Evolutionary conservation across 2,888 invertebrate genomes (phyloP).

Genomic region (Smittia aterrima): DNA sequence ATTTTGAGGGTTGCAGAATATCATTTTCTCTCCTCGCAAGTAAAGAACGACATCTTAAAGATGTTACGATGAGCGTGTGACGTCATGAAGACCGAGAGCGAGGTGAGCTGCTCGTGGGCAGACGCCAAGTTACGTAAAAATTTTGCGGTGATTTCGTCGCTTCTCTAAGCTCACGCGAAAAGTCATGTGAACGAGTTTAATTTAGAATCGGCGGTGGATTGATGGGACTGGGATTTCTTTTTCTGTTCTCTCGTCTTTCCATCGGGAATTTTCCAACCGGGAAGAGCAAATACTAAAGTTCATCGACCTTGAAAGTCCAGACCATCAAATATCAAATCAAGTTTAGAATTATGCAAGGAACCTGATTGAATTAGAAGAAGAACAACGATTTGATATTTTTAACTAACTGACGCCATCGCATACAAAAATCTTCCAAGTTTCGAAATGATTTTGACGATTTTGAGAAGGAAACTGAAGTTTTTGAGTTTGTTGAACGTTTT

Average conservation of each 20-base stretch:
- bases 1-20: too few relatives aligned
- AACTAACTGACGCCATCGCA: too few relatives aligned
- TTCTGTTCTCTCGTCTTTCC: background rate
- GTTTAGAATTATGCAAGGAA: too few relatives aligned
- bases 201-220: background rate
- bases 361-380: too few relatives aligned
- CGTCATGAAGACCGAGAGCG: background rate
- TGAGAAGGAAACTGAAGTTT: background rate
- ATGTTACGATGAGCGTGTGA: background rate
- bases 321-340: too few relatives aligned
- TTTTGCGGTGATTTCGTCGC: conserved; percentile 1
- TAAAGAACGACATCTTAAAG: background rate
- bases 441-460: background rate
- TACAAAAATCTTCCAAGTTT: too few relatives aligned
- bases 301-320: conserved; percentile 32
- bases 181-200: conserved; percentile 34
- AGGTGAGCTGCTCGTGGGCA: background rate
- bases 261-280: conserved; percentile 29
- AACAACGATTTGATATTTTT: too few relatives aligned
- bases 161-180: conserved; percentile 12
- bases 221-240: background rate
- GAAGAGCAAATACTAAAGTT: conserved; percentile 5
- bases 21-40: too few relatives aligned
- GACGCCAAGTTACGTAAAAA: conserved; percentile 36
- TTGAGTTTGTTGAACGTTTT: too few relatives aligned